Conservation (phyloP, 1,140 invertebrate genomes). For the Polypedilum vanderplanki region DNA sequence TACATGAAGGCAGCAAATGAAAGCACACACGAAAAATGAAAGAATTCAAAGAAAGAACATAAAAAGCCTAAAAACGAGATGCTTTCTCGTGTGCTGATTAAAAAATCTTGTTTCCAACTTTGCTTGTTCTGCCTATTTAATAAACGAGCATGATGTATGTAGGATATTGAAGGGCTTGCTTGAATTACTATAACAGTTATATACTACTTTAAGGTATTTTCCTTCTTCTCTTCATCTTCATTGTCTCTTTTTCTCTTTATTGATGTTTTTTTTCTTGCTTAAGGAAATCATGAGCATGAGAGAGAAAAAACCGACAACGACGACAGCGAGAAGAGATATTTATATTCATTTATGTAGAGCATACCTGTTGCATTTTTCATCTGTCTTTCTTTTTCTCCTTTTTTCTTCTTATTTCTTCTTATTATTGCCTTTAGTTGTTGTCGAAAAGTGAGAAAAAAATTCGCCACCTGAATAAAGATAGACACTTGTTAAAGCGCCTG, state of each 20-base stretch:
- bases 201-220: neutral
- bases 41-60: neutral
- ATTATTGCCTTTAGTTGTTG: no score
- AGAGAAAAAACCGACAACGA: neutral
- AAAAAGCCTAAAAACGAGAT: neutral
- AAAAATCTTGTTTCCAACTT: neutral
- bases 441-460: no score
- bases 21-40: neutral
- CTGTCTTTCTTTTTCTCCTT: no score
- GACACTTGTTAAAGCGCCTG: no score
- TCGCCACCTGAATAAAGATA: no score
- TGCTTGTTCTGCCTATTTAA: neutral
- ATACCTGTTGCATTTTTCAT: neutral
- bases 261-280: neutral
- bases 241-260: neutral
- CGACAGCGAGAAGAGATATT: neutral
- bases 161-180: slow-evolving; percentile 11
- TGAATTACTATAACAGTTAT: slow-evolving; percentile 19
- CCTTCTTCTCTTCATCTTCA: neutral
- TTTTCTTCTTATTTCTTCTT: no score
- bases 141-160: neutral
- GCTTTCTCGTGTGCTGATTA: slow-evolving; percentile 22
- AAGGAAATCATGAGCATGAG: neutral
- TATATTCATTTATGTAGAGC: slow-evolving; percentile 12
- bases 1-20: neutral